These are phyloP conservation scores for Mastigias papua DNA, from an alignment of 30 jellyfish, hydroid and myxozoan species.

Conservation along the genomic window DNA sequence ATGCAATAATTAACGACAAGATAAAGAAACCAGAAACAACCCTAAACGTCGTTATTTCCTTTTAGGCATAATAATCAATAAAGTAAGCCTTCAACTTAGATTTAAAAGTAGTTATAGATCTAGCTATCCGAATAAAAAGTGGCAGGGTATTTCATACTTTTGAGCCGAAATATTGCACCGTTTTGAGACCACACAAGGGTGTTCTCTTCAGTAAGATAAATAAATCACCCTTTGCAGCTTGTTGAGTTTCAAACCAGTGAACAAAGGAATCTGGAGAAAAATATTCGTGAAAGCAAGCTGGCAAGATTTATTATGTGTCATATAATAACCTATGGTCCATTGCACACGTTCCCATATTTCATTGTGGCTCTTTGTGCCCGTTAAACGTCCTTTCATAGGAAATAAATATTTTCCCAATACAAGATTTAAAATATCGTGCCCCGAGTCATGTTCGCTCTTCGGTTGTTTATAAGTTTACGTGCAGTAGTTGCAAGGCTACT, in stretches of 20 bases:
- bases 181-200: constrained; percentile 6
- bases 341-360: too few relatives aligned
- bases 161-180: constrained; percentile 5
- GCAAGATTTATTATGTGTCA: too few relatives aligned
- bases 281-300: not conserved
- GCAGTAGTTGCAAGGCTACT: too few relatives aligned
- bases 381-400: too few relatives aligned
- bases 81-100: constrained; percentile 46
- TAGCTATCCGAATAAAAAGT: constrained; percentile 34
- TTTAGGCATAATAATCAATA: constrained; percentile 11
- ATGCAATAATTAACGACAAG: not conserved
- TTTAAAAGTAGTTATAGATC: constrained; percentile 29
- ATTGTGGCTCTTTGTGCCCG: too few relatives aligned
- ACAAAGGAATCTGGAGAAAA: not conserved
- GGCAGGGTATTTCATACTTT: constrained; percentile 4
- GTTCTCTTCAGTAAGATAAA: not conserved
- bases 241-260: not conserved
- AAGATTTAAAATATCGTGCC: too few relatives aligned
- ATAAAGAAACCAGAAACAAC: not conserved
- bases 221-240: not conserved
- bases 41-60: not conserved
- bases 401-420: too few relatives aligned
- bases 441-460: too few relatives aligned
- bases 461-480: too few relatives aligned
- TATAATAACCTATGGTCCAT: too few relatives aligned